These are phyloP conservation scores for Selene dorsalis DNA, from an alignment of 2,797 vertebrate species.

Conservation along the genomic window DNA sequence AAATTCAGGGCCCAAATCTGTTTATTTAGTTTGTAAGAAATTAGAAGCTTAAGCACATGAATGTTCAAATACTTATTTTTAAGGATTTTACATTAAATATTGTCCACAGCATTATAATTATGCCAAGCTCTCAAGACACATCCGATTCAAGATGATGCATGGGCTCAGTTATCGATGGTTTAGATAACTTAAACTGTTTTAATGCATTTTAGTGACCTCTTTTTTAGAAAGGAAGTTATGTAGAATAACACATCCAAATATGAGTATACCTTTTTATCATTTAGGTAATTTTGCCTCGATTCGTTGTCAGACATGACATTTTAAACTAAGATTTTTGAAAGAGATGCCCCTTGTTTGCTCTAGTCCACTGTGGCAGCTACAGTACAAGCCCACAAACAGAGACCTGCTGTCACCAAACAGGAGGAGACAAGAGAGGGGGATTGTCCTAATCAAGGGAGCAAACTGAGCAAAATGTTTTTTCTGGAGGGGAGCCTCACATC, in stretches of 20 bases:
- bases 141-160: background rate
- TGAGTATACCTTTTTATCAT: too few species aligned
- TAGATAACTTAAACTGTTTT: too few species aligned
- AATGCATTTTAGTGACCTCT: too few species aligned
- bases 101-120: background rate
- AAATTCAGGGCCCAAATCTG: constrained; percentile 4
- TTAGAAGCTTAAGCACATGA: background rate
- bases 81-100: background rate
- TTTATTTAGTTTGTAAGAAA: constrained; percentile 1
- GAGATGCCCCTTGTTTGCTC: too few species aligned
- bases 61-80: constrained; percentile 2
- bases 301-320: background rate
- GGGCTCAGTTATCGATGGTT: too few species aligned
- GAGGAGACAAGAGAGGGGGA: background rate
- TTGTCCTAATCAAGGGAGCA: background rate
- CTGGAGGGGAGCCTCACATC: background rate
- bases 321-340: background rate
- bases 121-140: background rate
- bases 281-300: background rate
- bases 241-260: too few species aligned
- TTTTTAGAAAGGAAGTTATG: too few species aligned
- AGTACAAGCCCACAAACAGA: too few species aligned
- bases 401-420: background rate
- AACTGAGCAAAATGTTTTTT: background rate
- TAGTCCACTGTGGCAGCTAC: too few species aligned